Evolutionary conservation across 2,797 vertebrate species (phyloP), one percentile per base, ranked within the genome.

Genomic region (Sarcoramphus papa): DNA sequence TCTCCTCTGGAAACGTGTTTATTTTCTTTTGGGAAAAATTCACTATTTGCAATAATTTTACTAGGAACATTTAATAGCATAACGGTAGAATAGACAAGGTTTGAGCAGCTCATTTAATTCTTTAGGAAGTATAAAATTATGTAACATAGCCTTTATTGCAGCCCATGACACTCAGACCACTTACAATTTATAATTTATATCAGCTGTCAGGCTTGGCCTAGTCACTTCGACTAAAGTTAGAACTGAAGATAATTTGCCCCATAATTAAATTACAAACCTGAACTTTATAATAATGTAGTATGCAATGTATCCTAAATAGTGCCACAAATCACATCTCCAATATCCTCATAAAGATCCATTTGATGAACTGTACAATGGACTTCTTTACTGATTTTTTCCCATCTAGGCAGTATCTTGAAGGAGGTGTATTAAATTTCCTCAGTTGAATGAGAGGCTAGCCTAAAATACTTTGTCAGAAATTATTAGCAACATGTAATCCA

Each of bases 231-330:
- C 85, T 95, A 40, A 88, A 97, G 88, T 90, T 93, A 94, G 93
- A 92, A 91, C 33, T 85, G 84, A 81, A 92, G 89, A 91, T 97
- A 95, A 96, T 95, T 92, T 90, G 90, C 81, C 37, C 76, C 56
- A 92, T 93, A 95, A 97, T 95, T 96, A 94, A 95, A 95, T 95
- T 95, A 94, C 75, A 95, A 95, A 95, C 72, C 91, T 97, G 96
- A 96, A 97, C 96, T 97, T 97, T 95, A 90, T 88, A 92, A 91
- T 95, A 97, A 92, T 93, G 73, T 91, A 78, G 48, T 75, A 95
- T 85, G 91, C 78, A 88, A 54, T 35, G 93, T 97, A 95, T 93
- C 86, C 92, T 95, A 95, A 95, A 88, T 94, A 94, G 93, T 65
- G 69, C 62, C 78, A 97, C 93, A 95, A 97, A 96, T 96, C 92